Conservation (phyloP, 2,113 vertebrate species). For the Corvus hawaiiensis region DNA sequence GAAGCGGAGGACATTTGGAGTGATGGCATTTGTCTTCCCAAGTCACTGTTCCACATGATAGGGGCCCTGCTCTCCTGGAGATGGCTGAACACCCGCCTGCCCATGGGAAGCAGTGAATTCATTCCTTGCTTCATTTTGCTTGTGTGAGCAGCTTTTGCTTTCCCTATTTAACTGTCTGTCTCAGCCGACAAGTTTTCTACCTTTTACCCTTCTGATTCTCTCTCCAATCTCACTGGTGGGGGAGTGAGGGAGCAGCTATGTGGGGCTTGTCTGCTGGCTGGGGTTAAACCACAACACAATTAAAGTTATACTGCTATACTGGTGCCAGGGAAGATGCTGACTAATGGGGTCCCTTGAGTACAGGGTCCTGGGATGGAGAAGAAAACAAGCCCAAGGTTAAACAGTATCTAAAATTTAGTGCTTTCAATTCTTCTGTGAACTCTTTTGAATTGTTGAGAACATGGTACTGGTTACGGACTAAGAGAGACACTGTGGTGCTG, state of each 20-base stretch:
- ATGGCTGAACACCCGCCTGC: rapidly evolving
- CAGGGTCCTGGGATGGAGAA: background rate
- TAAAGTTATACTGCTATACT: background rate
- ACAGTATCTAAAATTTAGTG: background rate
- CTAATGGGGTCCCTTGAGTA: background rate
- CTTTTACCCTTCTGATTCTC: background rate
- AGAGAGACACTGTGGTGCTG: background rate
- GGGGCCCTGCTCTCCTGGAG: background rate
- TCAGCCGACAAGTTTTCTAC: background rate
- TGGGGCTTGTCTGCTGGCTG: background rate
- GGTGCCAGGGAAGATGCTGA: background rate
- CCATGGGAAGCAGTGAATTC: background rate
- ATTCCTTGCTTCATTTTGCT: background rate
- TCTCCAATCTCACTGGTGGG: background rate
- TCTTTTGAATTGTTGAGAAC: background rate
- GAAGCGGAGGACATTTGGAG: background rate
- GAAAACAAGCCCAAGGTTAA: background rate
- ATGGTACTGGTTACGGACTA: background rate
- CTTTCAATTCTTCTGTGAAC: background rate
- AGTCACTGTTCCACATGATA: rapidly evolving
- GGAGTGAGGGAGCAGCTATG: background rate
- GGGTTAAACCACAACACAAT: background rate
- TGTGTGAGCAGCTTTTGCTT: background rate
- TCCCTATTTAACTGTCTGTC: background rate
- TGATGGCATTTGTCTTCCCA: rapidly evolving